These are phyloP conservation scores for Leiothrix lutea DNA, from an alignment of 2,113 vertebrate species.

Conservation along the genomic window DNA sequence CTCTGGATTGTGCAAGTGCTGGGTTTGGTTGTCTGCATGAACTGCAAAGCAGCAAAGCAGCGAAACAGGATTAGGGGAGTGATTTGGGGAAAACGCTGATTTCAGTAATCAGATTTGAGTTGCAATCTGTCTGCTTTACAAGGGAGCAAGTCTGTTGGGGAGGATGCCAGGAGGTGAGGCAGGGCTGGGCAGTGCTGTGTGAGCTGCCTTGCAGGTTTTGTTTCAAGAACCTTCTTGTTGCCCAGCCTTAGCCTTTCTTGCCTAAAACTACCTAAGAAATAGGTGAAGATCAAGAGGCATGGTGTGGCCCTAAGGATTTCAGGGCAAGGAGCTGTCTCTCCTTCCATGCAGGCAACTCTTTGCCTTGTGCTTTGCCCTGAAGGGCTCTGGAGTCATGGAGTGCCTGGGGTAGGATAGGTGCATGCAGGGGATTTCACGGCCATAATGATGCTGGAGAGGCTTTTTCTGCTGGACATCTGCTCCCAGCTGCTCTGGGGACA, in stretches of 20 bases:
- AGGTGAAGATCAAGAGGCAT: neutral
- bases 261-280: neutral
- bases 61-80: conserved; percentile 9
- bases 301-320: neutral
- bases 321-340: neutral
- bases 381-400: neutral
- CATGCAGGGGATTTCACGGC: neutral
- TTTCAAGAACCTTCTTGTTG: neutral
- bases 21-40: neutral
- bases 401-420: neutral
- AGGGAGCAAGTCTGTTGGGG: neutral
- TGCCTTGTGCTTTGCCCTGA: neutral
- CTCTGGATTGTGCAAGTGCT: neutral
- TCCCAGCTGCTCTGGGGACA: neutral
- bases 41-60: neutral
- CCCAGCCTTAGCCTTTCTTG: neutral
- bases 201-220: neutral
- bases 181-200: neutral
- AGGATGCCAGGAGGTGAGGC: neutral
- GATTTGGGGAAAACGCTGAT: conserved; percentile 17
- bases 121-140: conserved; percentile 18
- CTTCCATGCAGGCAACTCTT: neutral
- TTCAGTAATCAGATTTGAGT: conserved; percentile 1
- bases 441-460: neutral
- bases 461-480: neutral